Evolutionary conservation across 2,888 invertebrate species (phyloP).

Genomic region (Acronicta psi): DNA sequence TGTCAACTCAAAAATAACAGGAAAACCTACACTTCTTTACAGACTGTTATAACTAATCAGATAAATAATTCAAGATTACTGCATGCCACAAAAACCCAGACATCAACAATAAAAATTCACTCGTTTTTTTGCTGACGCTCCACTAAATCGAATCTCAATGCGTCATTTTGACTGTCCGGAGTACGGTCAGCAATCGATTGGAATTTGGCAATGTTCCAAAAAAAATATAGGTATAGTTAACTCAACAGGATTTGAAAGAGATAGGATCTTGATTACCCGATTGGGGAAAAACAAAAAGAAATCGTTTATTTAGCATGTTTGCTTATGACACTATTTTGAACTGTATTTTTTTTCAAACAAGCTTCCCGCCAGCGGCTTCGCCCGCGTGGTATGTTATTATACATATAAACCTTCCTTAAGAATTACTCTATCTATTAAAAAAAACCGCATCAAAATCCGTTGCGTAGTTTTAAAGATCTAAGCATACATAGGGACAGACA

Average conservation of each 20-base stretch:
- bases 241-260: slow-evolving; percentile 9
- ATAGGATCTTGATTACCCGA: slow-evolving; percentile 1
- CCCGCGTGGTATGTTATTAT: no score
- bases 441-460: no score
- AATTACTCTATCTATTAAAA: no score
- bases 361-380: no score
- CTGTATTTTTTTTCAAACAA: no score
- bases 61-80: not conserved
- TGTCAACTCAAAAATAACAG: no score
- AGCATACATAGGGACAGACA: no score
- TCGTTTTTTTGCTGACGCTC: slow-evolving; percentile 11
- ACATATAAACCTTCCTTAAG: no score
- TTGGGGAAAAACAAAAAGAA: not conserved
- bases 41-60: not conserved
- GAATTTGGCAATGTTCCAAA: slow-evolving; percentile 27
- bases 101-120: slow-evolving; percentile 5
- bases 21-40: no score
- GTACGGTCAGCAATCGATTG: slow-evolving; percentile 16
- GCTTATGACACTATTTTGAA: no score
- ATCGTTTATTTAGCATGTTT: no score
- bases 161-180: slow-evolving; percentile 16
- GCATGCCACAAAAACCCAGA: slow-evolving; percentile 18
- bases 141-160: slow-evolving; percentile 16
- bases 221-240: slow-evolving; percentile 6
- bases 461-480: no score